A percentile compares a stretch with the other conserved stretches of the same genome.
These are phyloP conservation scores for Pteria penguin DNA, from an alignment of 2,888 invertebrate genomes.

Conservation along the genomic window DNA sequence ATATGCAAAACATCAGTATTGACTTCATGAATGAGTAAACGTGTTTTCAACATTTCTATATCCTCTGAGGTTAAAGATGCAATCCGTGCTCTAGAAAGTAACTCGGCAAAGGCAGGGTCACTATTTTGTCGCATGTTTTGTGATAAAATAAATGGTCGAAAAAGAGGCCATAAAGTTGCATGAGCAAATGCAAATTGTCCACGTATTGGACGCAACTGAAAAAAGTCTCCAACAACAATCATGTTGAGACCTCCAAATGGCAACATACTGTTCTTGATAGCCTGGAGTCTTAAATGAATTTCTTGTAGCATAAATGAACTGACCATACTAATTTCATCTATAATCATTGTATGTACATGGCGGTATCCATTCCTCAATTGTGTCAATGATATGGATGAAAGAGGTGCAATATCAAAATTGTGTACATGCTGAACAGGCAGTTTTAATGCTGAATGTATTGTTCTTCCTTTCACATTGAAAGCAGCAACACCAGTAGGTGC, in stretches of 20 bases:
- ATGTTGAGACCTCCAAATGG: conserved; percentile 44
- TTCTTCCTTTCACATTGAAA: conserved; percentile 41
- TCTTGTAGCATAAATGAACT: conserved; percentile 36
- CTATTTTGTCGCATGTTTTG: conserved; percentile 30
- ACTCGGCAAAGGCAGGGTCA: neutral
- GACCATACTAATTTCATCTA: conserved; percentile 59
- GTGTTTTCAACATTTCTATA: conserved; percentile 4
- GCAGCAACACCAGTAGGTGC: conserved; percentile 55
- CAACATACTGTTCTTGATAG: conserved; percentile 33
- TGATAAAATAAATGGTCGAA: conserved; percentile 33
- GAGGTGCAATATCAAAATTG: conserved; percentile 12
- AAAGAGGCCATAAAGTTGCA: conserved; percentile 38
- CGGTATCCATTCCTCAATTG: conserved; percentile 10
- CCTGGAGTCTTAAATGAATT: conserved; percentile 40
- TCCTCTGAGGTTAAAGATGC: conserved; percentile 7
- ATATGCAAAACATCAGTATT: conserved; percentile 1
- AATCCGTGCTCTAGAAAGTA: conserved; percentile 22
- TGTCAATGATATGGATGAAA: conserved; percentile 19
- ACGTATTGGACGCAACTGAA: conserved; percentile 39
- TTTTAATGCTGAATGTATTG: conserved; percentile 42
- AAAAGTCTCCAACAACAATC: conserved; percentile 45
- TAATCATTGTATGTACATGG: conserved; percentile 38
- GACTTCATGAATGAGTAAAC: neutral
- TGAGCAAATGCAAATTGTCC: conserved; percentile 38
- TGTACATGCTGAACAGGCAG: conserved; percentile 41